Evolutionary conservation across 2,797 vertebrate species (phyloP), one percentile per base, ranked within the genome.

Genomic region (Malacoraja senta): DNA sequence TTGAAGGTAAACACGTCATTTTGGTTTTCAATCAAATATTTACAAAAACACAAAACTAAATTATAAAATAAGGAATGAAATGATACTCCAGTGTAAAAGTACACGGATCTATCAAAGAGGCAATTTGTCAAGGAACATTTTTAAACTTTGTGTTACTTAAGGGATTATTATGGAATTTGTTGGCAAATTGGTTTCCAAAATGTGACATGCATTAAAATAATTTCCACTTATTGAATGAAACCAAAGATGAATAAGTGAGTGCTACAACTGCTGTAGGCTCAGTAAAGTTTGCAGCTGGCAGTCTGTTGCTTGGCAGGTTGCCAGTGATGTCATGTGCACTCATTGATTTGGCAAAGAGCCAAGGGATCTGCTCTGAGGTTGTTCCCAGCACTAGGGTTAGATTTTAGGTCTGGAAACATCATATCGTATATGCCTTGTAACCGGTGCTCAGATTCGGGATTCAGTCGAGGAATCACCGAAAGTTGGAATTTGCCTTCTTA

Each of bases 141-240:
- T 76, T 58, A 92, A 92, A 72, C 72, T 92, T 74, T 74, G 90
- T 92, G 90, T 53, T 92, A 92, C 90, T 92, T 92, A 58, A 92
- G 38, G 90, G 90, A 92, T 92, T 92, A 92, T 92, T 76, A 58
- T 92, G 71, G 90, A 92, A 92, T 92, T 92, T 92, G 90, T 92
- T 92, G 90, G 90, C 90, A 92, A 92, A 92, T 92, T 92, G 71
- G 90, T 92, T 92, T 92, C 90, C 72, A 76, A 92, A 92, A 92
- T 92, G 71, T 92, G 90, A 92, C 90, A 76, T 92, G 90, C 71
- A 92, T 92, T 92, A 92, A 92, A 92, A 92, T 92, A 92, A 92
- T 92, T 92, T 92, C 90, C 71, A 92, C 71, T 92, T 91, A 53
- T 92, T 92, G 90, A 92, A 92, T 92, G 90, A 92, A 92, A 92